These are phyloP conservation scores for Lypha dubia DNA, from an alignment of 2,888 invertebrate species.

Conservation along the genomic window DNA sequence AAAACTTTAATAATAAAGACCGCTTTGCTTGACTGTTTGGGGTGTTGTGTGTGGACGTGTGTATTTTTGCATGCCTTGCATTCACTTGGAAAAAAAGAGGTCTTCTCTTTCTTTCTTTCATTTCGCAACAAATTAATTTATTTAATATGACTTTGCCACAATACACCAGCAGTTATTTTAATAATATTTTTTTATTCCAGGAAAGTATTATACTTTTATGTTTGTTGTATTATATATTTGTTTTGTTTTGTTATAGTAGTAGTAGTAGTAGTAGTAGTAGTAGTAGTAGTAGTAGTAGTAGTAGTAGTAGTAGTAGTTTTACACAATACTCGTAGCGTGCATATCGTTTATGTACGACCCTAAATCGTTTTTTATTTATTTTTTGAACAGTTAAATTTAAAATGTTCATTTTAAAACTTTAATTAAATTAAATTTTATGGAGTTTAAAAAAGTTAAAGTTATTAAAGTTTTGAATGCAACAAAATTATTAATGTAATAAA, in stretches of 20 bases:
- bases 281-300: too few species aligned
- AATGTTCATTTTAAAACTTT: not conserved
- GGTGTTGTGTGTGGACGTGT: conserved; percentile 26
- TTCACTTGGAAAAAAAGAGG: conserved; percentile 49
- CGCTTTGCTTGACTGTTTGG: conserved; percentile 31
- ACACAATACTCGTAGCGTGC: not conserved
- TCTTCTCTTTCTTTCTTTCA: conserved; percentile 9
- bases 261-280: too few species aligned
- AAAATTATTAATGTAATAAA: not conserved
- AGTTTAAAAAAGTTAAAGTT: not conserved
- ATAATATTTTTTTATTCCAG: conserved; percentile 34
- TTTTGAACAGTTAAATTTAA: conserved; percentile 10
- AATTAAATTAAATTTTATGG: conserved; percentile 10
- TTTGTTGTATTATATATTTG: conserved; percentile 38
- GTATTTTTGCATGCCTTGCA: conserved; percentile 26
- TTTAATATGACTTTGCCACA: conserved; percentile 55
- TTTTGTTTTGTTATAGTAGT: too few species aligned
- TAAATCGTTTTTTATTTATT: conserved; percentile 60
- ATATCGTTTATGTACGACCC: conserved; percentile 25
- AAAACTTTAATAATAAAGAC: conserved; percentile 64
- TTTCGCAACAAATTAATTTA: conserved; percentile 34
- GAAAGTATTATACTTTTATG: conserved; percentile 47
- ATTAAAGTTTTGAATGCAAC: not conserved
- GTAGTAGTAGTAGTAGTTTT: too few species aligned
- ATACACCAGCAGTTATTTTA: conserved; percentile 34